Base-by-base conservation (phyloP, 2,113 vertebrate species). In the Scophthalmus maximus region DNA sequence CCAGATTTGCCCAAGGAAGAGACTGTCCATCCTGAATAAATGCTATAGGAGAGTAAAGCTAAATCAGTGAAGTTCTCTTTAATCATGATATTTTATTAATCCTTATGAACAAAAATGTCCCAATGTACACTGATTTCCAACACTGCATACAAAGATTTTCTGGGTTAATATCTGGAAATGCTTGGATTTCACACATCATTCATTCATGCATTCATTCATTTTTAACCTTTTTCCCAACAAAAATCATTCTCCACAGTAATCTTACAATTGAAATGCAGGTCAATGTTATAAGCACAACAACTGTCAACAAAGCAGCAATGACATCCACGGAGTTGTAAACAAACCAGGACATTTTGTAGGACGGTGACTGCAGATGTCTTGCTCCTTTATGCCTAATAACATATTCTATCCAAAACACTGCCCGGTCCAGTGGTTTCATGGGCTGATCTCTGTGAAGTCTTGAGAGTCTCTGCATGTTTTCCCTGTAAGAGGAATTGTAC, bases 401-500 rank as follows among this genome's bases (percentile, higher is more conserved):
- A 26, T 94, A 96, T 82, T 98, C 96, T 34, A 97, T 94, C 96
- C 96, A 98, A 90, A 97, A 93, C 71, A 96, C 90, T 0, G 97
- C 95, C 83, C 91, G 89, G 81, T 96, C 95, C 81, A 98, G 79
- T 0, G 96, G 95, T 71, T 95, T 94, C 27, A 97, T 87, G 20
- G 95, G 96, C 23, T 96, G 94, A 90, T 98, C 97, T 15, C 93
- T 94, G 86, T 96, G 96, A 42, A 98, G 91, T 1, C 87, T 92
- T 0, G 96, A 97, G 34, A 98, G 92, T 6, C 3, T 95, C 88
- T 94, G 88, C 90, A 98, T 95, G 83, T 95, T 97, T 64, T 96
- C 93, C 57, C 94, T 96, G 89, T 96, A 98, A 12, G 84, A 86
- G 20, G 89, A 38, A 23, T 92, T 65, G 67, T 89, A 56, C 51